These are phyloP conservation scores for Siniperca knerii DNA, from an alignment of 2,113 vertebrate species.

Conservation along the genomic window DNA sequence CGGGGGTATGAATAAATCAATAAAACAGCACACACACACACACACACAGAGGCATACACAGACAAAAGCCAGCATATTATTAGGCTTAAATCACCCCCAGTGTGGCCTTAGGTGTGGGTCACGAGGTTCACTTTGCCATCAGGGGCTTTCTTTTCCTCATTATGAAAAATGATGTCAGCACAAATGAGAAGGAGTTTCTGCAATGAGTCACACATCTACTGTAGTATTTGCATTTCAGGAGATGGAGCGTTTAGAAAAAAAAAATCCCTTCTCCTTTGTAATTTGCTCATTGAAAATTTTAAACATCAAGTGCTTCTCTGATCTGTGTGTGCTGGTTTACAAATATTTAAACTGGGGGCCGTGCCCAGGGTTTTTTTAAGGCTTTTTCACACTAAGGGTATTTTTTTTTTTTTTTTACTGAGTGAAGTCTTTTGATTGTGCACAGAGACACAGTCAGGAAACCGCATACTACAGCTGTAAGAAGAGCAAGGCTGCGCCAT, in stretches of 20 bases:
- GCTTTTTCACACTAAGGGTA: neutral
- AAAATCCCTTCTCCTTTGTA: neutral
- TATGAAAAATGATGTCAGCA: slow-evolving; percentile 51
- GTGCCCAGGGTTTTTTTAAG: no score
- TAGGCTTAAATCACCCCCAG: slow-evolving; percentile 19
- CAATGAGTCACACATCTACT: slow-evolving; percentile 33
- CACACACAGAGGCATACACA: slow-evolving; percentile 4
- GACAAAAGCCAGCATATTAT: slow-evolving; percentile 54
- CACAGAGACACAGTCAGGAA: slow-evolving; percentile 30
- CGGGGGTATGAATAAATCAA: slow-evolving; percentile 69
- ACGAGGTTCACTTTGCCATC: slow-evolving; percentile 20
- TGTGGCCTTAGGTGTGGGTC: slow-evolving; percentile 48
- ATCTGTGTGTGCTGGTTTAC: fast-evolving
- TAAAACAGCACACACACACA: slow-evolving; percentile 53
- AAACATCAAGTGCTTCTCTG: neutral
- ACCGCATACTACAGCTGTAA: slow-evolving; percentile 47
- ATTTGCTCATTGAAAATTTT: slow-evolving; percentile 7
- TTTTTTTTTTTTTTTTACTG: neutral
- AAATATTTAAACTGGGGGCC: neutral
- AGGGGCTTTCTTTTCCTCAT: slow-evolving; percentile 61
- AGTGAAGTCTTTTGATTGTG: slow-evolving; percentile 63
- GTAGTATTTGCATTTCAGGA: slow-evolving; percentile 46
- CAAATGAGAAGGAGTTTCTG: slow-evolving; percentile 14
- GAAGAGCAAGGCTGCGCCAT: no score
- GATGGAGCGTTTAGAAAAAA: neutral